Percentiles rank a stretch among this genome's conserved stretches.
Conservation (phyloP, 2,888 invertebrate species). For the Alsophila aescularia region DNA sequence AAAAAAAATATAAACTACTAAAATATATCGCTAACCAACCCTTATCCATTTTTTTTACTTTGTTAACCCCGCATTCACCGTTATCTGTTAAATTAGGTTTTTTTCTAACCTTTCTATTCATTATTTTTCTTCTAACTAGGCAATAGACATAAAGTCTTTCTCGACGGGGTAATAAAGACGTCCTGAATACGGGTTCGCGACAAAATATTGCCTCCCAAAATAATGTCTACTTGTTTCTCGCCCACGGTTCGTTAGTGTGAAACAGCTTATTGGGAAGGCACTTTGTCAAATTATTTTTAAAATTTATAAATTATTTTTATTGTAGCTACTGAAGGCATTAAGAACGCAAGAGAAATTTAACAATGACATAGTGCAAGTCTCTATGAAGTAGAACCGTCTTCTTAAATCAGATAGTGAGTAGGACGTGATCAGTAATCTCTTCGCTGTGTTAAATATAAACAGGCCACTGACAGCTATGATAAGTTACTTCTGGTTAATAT, state of each 20-base stretch:
- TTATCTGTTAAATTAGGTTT: no score
- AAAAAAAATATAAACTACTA: no score
- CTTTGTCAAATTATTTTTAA: slow-evolving; percentile 3
- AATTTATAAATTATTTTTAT: no score
- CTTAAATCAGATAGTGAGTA: slow-evolving; percentile 31
- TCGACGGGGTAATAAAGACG: slow-evolving; percentile 36
- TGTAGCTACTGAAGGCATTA: background rate
- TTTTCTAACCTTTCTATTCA: no score
- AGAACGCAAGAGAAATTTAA: background rate
- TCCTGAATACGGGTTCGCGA: slow-evolving; percentile 24
- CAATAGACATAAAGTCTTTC: no score
- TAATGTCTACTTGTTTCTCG: slow-evolving; percentile 18
- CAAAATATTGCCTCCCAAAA: slow-evolving; percentile 32
- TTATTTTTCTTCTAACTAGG: no score
- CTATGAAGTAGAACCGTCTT: background rate
- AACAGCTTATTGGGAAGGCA: background rate
- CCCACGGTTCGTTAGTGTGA: slow-evolving; percentile 14
- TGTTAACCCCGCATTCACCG: no score
- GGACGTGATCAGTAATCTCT: slow-evolving; percentile 40
- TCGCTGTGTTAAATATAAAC: slow-evolving; percentile 32
- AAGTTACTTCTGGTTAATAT: slow-evolving; percentile 16
- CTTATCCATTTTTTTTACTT: no score
- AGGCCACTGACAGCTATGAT: slow-evolving; percentile 24
- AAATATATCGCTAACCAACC: no score
- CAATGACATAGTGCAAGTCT: background rate